Base-by-base conservation (phyloP, 2,797 vertebrate genomes). In the Discoglossus pictus region DNA sequence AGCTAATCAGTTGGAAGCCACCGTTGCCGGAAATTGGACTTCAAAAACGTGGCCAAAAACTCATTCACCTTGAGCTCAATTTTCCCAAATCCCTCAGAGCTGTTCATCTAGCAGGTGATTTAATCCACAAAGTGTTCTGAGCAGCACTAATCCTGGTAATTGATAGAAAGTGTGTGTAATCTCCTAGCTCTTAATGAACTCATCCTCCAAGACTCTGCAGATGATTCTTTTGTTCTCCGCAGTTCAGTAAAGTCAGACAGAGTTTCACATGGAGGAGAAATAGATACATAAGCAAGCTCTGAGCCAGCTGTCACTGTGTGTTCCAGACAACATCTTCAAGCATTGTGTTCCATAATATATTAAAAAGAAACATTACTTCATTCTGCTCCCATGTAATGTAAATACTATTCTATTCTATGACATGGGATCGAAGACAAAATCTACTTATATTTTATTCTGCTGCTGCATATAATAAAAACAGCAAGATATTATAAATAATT, bases 121-220 rank as follows among this genome's bases (percentile, higher is more conserved):
- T 64, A 71, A 71, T 71, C 61, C 52, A 51, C 27, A 71, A 56
- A 71, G 40, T 71, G 44, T 52, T 64, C 27, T 35, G 20, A 43
- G 36, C 61, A 35, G 50, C 23, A 44, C 48, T 64, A 65, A 71
- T 51, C 60, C 53, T 64, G 21, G 53, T 64, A 71, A 71, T 44
- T 71, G 53, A 58, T 64, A 64, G 36, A 40, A 58, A 58, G 46
- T 18, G 24, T 64, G 46, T 36, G 25, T 71, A 65, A 71, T 65
- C 36, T 58, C 7, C 36, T 20, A 25, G 24, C 34, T 31, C 21
- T 47, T 43, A 55, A 53, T 69, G 39, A 69, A 55, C 50, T 51
- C 35, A 43, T 60, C 17, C 47, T 60, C 13, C 27, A 36, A 44
- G 36, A 44, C 25, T 51, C 27, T 21, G 24, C 7, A 23, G 20